Percentiles rank a stretch among this genome's conserved stretches.
Evolutionary conservation across 2,888 invertebrate genomes (phyloP).

Genomic region (Portevinia maculata): DNA sequence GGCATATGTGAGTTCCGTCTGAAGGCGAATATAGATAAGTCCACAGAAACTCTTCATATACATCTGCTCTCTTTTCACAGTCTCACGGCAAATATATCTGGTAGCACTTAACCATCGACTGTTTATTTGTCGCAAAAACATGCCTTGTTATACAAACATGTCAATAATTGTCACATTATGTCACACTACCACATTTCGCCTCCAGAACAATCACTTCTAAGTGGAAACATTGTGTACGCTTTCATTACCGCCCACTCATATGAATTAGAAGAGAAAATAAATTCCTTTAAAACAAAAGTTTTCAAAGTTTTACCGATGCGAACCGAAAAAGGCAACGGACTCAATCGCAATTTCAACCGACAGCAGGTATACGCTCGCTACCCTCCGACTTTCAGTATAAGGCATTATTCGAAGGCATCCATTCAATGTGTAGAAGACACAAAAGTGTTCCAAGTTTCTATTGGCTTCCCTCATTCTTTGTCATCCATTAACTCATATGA

Average conservation of each 20-base stretch:
- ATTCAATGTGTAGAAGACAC: constrained; percentile 3
- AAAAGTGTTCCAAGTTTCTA: neutral
- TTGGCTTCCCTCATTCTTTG: constrained; percentile 5
- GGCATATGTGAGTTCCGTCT: too few relatives aligned
- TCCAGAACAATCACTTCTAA: constrained; percentile 26
- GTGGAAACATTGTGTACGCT: constrained; percentile 24
- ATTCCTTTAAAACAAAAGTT: constrained; percentile 42
- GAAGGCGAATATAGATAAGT: too few relatives aligned
- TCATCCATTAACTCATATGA: constrained; percentile 57
- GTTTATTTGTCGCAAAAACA: neutral
- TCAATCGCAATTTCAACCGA: constrained; percentile 5
- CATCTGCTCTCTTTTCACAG: too few relatives aligned
- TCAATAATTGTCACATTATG: constrained; percentile 6
- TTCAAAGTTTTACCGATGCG: constrained; percentile 11
- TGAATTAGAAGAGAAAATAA: neutral
- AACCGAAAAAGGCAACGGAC: constrained; percentile 6
- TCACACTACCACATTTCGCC: neutral
- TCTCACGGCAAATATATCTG: neutral
- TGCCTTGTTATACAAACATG: neutral
- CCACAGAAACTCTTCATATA: too few relatives aligned
- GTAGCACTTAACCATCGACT: neutral
- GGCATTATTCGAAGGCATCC: neutral
- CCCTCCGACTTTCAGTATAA: neutral
- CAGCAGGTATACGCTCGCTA: neutral
- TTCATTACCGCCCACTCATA: constrained; percentile 26